Evolutionary conservation across 2,113 vertebrate species (phyloP).

Genomic region (Phaetusa simplex): DNA sequence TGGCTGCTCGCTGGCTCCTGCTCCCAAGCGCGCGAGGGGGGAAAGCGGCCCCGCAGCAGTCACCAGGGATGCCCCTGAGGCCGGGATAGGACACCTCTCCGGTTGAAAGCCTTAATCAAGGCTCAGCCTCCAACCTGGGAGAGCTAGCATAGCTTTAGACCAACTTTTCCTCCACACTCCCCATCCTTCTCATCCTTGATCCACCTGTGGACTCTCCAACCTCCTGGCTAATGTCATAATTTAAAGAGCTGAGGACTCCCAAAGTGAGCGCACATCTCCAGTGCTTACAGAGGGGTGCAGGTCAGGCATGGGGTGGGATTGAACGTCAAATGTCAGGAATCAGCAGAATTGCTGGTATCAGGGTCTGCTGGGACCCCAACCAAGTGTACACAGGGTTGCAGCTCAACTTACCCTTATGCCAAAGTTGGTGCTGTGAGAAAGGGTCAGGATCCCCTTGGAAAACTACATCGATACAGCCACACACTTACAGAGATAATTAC

Average conservation of each 20-base stretch:
- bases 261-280: not conserved
- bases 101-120: not conserved
- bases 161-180: not conserved
- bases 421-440: not conserved
- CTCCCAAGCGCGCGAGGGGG: accelerated
- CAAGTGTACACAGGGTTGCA: not conserved
- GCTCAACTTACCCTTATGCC: not conserved
- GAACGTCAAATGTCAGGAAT: not conserved
- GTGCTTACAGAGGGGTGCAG: not conserved
- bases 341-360: not conserved
- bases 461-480: not conserved
- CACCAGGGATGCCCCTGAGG: not conserved
- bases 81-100: not conserved
- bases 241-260: not conserved
- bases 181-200: not conserved
- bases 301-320: accelerated
- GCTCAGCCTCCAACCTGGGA: not conserved
- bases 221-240: not conserved
- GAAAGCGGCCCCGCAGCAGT: not conserved
- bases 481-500: not conserved
- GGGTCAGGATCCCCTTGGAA: not conserved
- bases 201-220: not conserved
- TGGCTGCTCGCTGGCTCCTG: conserved; percentile 16
- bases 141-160: not conserved
- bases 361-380: accelerated